Base-by-base conservation (phyloP, 2,113 vertebrate species). In the Chloropsis hardwickii region DNA sequence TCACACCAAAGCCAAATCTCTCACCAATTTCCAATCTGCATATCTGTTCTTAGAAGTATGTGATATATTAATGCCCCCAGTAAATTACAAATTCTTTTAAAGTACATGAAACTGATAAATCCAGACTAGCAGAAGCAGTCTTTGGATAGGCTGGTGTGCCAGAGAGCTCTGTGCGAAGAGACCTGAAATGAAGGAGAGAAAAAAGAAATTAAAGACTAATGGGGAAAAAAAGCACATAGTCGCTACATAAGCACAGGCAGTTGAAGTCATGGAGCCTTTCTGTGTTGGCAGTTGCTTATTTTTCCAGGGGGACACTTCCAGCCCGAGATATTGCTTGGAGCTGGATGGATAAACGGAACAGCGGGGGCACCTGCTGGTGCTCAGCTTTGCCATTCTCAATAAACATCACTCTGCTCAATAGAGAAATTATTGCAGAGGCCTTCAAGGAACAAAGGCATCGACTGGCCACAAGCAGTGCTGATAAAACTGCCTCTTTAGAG, bases 371-470 rank as follows among this genome's bases (percentile, higher is more conserved):
- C 81, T 89, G 87, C 89, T 86, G 56, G 40, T 96, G 88, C 86
- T 91, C 88, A 94, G 69, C 86, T 82, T 9, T 90, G 84, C 94
- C 82, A n/a, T 62, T 85, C 80, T 88, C 83, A 66, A 56, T 91
- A 71, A 95, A 80, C 67, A 76, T 84, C 91, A 84, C 80, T 81
- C 35, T 1, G 5, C 92, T 95, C 90, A 77, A 87, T 53, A 94
- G 71, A 89, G 86, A 95, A 96, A 67, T 87, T 81, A 92, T 39
- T 95, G 73, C 90, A 62, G 60, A 89, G 85, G 78, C 74, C 91
- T 90, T 91, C 45, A 60, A 93, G 84, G 60, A 86, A 96, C 74
- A 92, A 93, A 95, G 58, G 45, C 78, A 65, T 66, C 0, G 1
- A 25, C 60, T 74, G 53, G 65, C 77, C 73, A 78, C 83, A 88